phyloP scores from a whole-genome alignment of 2,888 invertebrate species.

The Sycophila texana region DNA sequence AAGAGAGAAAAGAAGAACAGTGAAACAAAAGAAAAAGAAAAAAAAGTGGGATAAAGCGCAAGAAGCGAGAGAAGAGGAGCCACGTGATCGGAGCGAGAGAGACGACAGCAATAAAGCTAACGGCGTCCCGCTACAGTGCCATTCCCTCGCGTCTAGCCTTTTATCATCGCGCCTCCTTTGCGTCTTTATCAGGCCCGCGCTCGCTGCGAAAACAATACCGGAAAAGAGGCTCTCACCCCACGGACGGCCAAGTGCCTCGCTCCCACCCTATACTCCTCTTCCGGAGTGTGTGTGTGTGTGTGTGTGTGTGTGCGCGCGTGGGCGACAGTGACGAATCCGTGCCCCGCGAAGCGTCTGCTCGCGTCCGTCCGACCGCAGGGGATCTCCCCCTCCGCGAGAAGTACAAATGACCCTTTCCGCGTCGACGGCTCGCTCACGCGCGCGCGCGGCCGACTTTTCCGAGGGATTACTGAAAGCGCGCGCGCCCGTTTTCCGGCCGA shows the following conservation, averaged over 20 bases:
- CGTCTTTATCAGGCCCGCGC: slow-evolving; percentile 28
- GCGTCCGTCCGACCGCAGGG: not conserved
- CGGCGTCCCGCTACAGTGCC: not conserved
- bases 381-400: not conserved
- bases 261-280: not conserved
- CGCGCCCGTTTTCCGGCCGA: slow-evolving; percentile 37
- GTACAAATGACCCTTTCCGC: slow-evolving; percentile 25
- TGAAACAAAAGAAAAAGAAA: too few relatives aligned
- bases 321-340: slow-evolving; percentile 10
- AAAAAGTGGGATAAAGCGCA: not conserved
- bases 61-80: not conserved
- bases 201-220: slow-evolving; percentile 39
- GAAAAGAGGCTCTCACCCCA: not conserved
- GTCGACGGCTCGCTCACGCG: not conserved
- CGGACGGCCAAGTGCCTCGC: slow-evolving; percentile 14
- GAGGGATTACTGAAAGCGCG: slow-evolving; percentile 25
- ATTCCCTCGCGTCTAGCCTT: slow-evolving; percentile 2
- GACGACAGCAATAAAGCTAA: slow-evolving; percentile 28
- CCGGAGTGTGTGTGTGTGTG: not conserved
- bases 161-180: slow-evolving; percentile 30
- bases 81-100: not conserved
- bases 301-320: not conserved
- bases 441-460: slow-evolving; percentile 18
- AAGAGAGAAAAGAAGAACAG: too few relatives aligned
- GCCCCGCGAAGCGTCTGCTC: not conserved